Base-by-base conservation (phyloP, 2,888 invertebrate genomes). In the Stegophylla sp. region DNA sequence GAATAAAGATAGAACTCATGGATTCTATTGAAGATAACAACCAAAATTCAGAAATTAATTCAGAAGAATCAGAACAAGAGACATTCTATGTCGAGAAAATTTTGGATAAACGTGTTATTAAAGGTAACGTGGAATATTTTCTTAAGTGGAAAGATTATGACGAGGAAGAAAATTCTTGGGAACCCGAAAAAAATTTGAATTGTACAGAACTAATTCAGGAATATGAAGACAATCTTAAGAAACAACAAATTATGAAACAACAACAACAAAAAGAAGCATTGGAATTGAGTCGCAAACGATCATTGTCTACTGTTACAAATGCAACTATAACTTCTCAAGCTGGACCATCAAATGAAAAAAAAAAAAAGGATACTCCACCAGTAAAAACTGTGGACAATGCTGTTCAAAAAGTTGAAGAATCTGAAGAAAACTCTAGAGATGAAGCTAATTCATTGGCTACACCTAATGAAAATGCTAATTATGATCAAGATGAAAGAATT, bases 111-210 rank as follows among this genome's bases (percentile, higher is more conserved):
- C 89, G 96, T 84, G 90, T 94, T 15, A 88, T 90, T 82, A 91
- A 91, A 84, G 93, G 92, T 0, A 92, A 91, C 86, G 91, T 92
- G 43, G 92, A 92, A 85, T 93, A 92, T 85, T 91, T 88, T 84
- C 86, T 92, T 3, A 93, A 92, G 86, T 93, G 93, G 93, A 93
- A 92, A 86, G 93, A 94, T 0, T 94, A 94, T 86, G 91, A 91
- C 69, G 92, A 94, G 85, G 93, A 92, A 63, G 97, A 97, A 85
- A 97, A 97, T 85, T 97, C 97, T 3, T 97, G 97, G 97, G 97
- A 97, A 85, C 97, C 97, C 0, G 94, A 94, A 84, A 95, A 95
- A 85, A 95, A 96, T 86, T 88, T 97, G 1, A 96, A 96, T 85
- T 97, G 96, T 86, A 96, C 96, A 0, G 95, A 94, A 85, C 88